Percentiles rank a stretch among this genome's conserved stretches.
These are phyloP conservation scores for Clarias pachynema DNA, from an alignment of 2,797 vertebrate genomes.

Conservation along the genomic window DNA sequence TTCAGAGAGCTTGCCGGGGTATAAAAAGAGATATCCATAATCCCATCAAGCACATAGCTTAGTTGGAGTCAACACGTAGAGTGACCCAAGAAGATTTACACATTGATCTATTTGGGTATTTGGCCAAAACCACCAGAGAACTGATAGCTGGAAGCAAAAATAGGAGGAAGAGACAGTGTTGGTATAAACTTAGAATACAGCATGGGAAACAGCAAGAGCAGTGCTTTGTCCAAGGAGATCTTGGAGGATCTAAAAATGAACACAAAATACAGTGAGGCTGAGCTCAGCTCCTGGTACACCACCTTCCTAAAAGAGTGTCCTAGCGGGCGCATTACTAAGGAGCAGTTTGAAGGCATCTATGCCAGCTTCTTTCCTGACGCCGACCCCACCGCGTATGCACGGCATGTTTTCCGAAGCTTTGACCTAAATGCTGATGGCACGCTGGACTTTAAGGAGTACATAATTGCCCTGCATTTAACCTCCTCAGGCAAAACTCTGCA, in stretches of 20 bases:
- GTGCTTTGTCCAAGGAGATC: conserved; percentile 86
- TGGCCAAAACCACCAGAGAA: conserved; percentile 17
- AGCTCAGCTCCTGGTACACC: conserved; percentile 88
- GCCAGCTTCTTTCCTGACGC: conserved; percentile 89
- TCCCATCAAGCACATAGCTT: conserved; percentile 67
- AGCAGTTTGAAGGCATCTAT: conserved; percentile 91
- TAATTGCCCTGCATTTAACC: conserved; percentile 91
- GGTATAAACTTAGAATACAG: conserved; percentile 29
- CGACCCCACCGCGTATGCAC: conserved; percentile 84
- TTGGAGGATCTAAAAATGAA: conserved; percentile 88
- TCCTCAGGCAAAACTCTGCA: conserved; percentile 84
- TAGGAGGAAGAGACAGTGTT: conserved; percentile 10
- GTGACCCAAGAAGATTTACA: conserved; percentile 20
- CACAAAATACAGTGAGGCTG: conserved; percentile 85
- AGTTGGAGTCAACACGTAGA: conserved; percentile 45
- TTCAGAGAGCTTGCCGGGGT: conserved; percentile 71
- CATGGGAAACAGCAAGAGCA: conserved; percentile 90
- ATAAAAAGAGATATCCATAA: conserved; percentile 71
- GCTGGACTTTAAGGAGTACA: conserved; percentile 92
- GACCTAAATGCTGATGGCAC: conserved; percentile 91
- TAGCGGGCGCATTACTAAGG: conserved; percentile 81
- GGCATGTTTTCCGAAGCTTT: conserved; percentile 93
- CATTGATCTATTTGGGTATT: not conserved
- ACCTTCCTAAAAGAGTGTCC: conserved; percentile 90
- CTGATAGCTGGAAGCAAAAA: conserved; percentile 30